phyloP scores from a whole-genome alignment of 2,113 vertebrate genomes.

The Tonatia bakeri region DNA sequence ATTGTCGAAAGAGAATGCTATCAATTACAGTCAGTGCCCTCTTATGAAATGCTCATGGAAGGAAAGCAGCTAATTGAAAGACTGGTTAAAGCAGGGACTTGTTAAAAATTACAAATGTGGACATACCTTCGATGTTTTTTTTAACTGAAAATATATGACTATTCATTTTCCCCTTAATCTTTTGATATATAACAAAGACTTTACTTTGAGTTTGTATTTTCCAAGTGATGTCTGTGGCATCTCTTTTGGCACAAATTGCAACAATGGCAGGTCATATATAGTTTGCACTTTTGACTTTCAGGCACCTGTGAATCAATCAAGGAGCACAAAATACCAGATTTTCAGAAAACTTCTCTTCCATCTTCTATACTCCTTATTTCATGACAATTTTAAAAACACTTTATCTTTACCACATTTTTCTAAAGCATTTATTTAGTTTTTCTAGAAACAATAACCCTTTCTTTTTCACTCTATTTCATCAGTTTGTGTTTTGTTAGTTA shows the following conservation, averaged over 20 bases:
- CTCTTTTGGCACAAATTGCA: neutral
- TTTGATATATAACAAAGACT: neutral
- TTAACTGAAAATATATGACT: conserved; percentile 26
- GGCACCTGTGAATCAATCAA: neutral
- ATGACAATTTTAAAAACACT: neutral
- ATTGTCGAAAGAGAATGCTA: conserved; percentile 47
- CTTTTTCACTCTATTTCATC: neutral
- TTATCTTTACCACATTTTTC: neutral
- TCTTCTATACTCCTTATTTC: neutral
- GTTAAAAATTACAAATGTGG: conserved; percentile 29
- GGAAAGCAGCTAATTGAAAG: conserved; percentile 30
- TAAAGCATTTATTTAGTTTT: neutral
- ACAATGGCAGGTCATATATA: neutral
- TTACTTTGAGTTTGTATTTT: conserved; percentile 18
- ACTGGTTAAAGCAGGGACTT: conserved; percentile 24
- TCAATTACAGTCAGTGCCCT: neutral
- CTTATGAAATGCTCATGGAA: neutral
- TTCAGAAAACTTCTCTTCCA: neutral
- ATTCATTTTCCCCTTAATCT: neutral
- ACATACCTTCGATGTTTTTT: conserved; percentile 25
- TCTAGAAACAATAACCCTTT: neutral
- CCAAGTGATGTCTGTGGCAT: neutral
- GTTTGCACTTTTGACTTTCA: conserved; percentile 3
- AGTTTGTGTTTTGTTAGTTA: neutral
- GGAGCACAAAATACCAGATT: neutral